Conservation (phyloP, 2,797 vertebrate species). For the Chiroxiphia lanceolata region DNA sequence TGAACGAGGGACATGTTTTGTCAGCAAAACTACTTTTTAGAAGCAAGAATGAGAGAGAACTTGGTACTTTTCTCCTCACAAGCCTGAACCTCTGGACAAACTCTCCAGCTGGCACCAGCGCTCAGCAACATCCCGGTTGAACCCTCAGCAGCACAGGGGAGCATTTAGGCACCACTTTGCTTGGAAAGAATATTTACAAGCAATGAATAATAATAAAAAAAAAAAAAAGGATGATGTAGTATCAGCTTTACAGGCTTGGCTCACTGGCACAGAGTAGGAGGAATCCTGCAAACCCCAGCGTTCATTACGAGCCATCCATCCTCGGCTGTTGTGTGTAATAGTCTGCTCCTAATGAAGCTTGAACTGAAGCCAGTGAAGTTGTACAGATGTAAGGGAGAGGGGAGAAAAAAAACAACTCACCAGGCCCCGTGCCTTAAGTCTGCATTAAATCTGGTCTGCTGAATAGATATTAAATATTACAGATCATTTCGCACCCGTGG, state of each 20-base stretch:
- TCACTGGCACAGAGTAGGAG: not conserved
- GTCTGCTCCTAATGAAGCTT: not conserved
- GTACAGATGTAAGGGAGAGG: not conserved
- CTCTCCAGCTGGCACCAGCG: not conserved
- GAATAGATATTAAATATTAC: not conserved
- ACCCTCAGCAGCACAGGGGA: not conserved
- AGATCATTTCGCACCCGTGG: not conserved
- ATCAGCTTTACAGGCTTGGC: not conserved
- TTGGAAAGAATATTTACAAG: not conserved
- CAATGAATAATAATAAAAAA: not conserved
- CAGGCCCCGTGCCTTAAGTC: not conserved
- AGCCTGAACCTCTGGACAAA: not conserved
- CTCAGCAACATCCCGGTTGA: not conserved
- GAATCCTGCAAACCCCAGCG: not conserved
- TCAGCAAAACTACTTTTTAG: not conserved
- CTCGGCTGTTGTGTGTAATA: not conserved
- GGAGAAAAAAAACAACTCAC: not conserved
- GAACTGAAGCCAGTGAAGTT: not conserved
- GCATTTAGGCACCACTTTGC: fast-evolving
- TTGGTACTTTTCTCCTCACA: not conserved
- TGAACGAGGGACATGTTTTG: fast-evolving
- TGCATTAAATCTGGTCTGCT: not conserved
- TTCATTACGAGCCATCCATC: not conserved
- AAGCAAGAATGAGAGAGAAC: not conserved
- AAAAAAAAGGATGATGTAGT: not conserved